Percentiles rank a stretch among this genome's conserved stretches.
Conservation (phyloP, 30 jellyfish, hydroid and myxozoan species). For the Mastigias papua region DNA sequence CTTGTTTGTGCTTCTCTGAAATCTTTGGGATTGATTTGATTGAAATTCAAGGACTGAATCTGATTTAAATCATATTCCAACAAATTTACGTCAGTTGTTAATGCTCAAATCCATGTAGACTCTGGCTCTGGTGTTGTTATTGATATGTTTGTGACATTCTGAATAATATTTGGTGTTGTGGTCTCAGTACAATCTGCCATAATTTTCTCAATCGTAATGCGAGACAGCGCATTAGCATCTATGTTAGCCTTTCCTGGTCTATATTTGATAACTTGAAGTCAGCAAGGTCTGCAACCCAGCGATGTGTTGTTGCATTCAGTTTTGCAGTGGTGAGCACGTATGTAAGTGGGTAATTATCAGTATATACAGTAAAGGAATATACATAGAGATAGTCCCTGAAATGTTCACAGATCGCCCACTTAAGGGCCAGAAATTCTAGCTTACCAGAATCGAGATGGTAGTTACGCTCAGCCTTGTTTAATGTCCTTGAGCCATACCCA, state of each 20-base stretch:
- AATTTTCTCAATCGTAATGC: not conserved
- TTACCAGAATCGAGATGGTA: slow-evolving; percentile 43
- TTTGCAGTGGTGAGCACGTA: slow-evolving; percentile 50
- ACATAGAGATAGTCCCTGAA: slow-evolving; percentile 55
- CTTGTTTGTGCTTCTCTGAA: slow-evolving; percentile 8
- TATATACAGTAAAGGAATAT: slow-evolving; percentile 17
- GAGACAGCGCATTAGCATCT: slow-evolving; percentile 55
- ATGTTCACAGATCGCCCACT: slow-evolving; percentile 67
- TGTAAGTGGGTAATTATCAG: slow-evolving; percentile 48
- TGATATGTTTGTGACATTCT: not conserved
- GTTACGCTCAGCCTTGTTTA: slow-evolving; percentile 31
- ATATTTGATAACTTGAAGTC: slow-evolving; percentile 42
- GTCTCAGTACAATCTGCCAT: not conserved
- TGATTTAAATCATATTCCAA: no score
- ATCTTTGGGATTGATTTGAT: not conserved
- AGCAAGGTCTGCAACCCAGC: slow-evolving; percentile 63
- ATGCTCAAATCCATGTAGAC: slow-evolving; percentile 9
- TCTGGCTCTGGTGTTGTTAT: slow-evolving; percentile 15
- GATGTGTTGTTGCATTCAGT: slow-evolving; percentile 37
- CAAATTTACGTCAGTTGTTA: slow-evolving; percentile 8
- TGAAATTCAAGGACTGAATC: slow-evolving; percentile 2
- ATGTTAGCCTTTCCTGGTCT: slow-evolving; percentile 60
- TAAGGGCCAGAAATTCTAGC: slow-evolving; percentile 55
- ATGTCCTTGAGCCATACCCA: slow-evolving; percentile 35
- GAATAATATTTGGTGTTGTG: not conserved